Evolutionary conservation across 2,113 vertebrate species (phyloP).

Genomic region (Brachionichthys hirsutus): DNA sequence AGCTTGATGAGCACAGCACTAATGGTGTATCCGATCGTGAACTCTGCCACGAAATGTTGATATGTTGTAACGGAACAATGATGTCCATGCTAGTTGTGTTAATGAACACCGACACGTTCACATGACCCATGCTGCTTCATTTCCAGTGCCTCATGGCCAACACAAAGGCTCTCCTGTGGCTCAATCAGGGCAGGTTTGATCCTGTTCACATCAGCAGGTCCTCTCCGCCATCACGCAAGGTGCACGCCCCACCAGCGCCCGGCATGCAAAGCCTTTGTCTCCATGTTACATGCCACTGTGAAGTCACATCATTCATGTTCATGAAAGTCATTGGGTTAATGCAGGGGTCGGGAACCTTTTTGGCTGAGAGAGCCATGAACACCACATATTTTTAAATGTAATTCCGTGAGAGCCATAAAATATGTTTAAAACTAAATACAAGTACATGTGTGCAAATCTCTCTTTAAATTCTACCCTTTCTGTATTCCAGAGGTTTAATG

Average conservation of each 20-base stretch:
- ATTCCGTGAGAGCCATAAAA: no score
- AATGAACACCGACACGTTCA: slow-evolving; percentile 64
- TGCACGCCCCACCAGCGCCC: not conserved
- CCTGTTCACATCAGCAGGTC: slow-evolving; percentile 47
- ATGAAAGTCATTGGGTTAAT: slow-evolving; percentile 24
- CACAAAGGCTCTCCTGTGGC: slow-evolving; percentile 59
- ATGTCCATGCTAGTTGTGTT: slow-evolving; percentile 30
- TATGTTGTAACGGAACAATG: slow-evolving; percentile 53
- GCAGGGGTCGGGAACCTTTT: slow-evolving; percentile 3
- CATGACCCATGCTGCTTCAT: slow-evolving; percentile 55
- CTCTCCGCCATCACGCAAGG: slow-evolving; percentile 34
- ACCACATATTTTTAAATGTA: no score
- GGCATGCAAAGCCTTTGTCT: slow-evolving; percentile 31
- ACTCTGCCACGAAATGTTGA: slow-evolving; percentile 51
- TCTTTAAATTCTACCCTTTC: no score
- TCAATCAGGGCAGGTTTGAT: slow-evolving; percentile 44
- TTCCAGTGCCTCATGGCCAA: slow-evolving; percentile 15
- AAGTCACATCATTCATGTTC: slow-evolving; percentile 13
- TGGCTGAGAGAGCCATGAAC: no score
- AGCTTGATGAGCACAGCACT: slow-evolving; percentile 14
- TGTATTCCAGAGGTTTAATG: no score
- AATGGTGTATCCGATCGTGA: slow-evolving; percentile 32
- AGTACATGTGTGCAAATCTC: no score
- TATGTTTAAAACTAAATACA: no score
- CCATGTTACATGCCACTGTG: slow-evolving; percentile 6